phyloP scores from a whole-genome alignment of 37 sponge, comb jelly and placozoan species.

The Ianthella basta region DNA sequence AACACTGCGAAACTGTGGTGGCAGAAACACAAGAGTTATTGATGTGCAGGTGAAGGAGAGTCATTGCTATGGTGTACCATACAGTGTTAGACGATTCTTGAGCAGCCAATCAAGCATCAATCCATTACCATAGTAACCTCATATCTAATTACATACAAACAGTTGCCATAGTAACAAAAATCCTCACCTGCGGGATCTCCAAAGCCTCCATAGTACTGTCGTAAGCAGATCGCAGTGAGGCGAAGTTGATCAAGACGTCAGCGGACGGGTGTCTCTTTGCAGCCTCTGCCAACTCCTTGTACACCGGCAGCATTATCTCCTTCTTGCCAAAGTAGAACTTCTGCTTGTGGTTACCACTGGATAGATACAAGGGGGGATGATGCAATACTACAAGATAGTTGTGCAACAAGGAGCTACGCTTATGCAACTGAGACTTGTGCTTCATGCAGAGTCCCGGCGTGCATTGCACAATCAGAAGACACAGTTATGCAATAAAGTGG shows the following conservation, averaged over 20 bases:
- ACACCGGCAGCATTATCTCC: slow-evolving; percentile 96
- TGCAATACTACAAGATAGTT: neutral
- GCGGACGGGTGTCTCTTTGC: slow-evolving; percentile 82
- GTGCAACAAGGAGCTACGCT: no score
- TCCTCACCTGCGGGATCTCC: slow-evolving; percentile 62
- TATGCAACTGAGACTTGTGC: no score
- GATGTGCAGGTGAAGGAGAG: neutral
- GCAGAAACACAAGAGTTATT: neutral
- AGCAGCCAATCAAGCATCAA: neutral
- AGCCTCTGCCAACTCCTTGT: slow-evolving; percentile 92
- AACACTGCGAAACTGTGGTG: slow-evolving; percentile 71
- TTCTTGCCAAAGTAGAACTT: slow-evolving; percentile 96
- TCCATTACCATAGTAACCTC: neutral
- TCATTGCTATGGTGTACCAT: neutral
- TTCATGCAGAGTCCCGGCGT: no score
- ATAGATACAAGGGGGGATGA: neutral
- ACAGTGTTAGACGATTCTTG: neutral
- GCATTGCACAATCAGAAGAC: neutral
- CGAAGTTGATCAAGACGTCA: slow-evolving; percentile 91
- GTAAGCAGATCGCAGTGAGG: slow-evolving; percentile 94
- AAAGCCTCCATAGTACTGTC: slow-evolving; percentile 88
- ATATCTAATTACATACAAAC: neutral
- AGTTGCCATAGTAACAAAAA: neutral
- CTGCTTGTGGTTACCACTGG: slow-evolving; percentile 94
- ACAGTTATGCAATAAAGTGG: neutral